Evolutionary conservation across 2,888 invertebrate species (phyloP).

Genomic region (Anthoptus insignis): DNA sequence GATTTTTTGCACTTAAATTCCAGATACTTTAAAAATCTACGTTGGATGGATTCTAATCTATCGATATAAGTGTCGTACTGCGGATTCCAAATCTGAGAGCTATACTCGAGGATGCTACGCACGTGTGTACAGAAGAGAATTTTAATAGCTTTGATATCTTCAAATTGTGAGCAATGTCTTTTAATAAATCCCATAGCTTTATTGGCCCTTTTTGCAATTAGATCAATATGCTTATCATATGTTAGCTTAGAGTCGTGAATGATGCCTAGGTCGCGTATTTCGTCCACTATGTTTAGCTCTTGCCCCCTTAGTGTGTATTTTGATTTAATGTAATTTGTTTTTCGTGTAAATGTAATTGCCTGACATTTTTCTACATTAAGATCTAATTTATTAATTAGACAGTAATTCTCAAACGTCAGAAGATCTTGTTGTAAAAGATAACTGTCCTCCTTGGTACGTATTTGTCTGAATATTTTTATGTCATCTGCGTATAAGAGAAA

Average conservation of each 20-base stretch:
- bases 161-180: background rate
- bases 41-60: no score
- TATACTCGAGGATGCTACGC: background rate
- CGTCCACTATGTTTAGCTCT: background rate
- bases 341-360: background rate
- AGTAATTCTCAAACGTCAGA: slow-evolving; percentile 11
- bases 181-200: slow-evolving; percentile 1
- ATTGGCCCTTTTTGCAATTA: background rate
- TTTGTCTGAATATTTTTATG: slow-evolving; percentile 35
- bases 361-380: slow-evolving; percentile 36
- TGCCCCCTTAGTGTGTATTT: no score
- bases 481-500: slow-evolving; percentile 38
- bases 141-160: slow-evolving; percentile 8
- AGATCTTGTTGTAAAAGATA: slow-evolving; percentile 19
- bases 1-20: no score
- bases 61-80: no score
- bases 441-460: background rate
- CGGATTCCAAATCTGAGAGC: no score
- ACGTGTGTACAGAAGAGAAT: slow-evolving; percentile 3
- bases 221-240: background rate
- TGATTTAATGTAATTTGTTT: background rate
- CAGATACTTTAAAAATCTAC: no score
- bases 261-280: background rate
- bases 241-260: background rate
- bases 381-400: slow-evolving; percentile 22